These are phyloP conservation scores for Micrastur ruficollis DNA, from an alignment of 2,797 vertebrate species.

Conservation along the genomic window DNA sequence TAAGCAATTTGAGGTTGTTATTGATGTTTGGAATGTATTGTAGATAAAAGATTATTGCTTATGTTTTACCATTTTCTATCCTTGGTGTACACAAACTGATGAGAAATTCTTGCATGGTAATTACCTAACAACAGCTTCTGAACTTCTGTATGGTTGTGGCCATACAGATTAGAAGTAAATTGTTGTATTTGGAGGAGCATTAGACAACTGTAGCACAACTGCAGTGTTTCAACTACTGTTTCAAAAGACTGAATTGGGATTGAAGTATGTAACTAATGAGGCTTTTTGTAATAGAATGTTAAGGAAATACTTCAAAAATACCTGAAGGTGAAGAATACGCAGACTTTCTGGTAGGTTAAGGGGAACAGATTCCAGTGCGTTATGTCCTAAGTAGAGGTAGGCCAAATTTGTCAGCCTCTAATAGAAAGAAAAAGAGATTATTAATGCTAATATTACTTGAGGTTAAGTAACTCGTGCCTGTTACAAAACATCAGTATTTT, in stretches of 20 bases:
- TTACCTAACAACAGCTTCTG: background rate
- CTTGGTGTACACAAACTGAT: background rate
- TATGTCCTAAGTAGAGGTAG: conserved; percentile 88
- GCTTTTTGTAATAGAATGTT: background rate
- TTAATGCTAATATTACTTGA: background rate
- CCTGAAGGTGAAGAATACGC: conserved; percentile 91
- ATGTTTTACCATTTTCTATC: background rate
- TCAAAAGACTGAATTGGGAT: background rate
- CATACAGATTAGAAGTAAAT: background rate
- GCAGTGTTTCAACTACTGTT: background rate
- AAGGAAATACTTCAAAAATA: conserved; percentile 59
- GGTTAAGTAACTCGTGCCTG: background rate
- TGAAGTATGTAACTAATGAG: background rate
- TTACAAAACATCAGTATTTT: background rate
- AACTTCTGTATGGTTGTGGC: background rate
- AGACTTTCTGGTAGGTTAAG: conserved; percentile 87
- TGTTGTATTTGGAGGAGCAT: background rate
- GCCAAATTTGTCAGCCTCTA: conserved; percentile 88
- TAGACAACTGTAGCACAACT: background rate
- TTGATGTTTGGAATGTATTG: background rate
- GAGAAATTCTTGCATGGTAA: background rate
- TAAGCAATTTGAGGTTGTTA: background rate
- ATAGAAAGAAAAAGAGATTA: conserved; percentile 14
- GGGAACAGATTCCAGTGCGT: conserved; percentile 90
- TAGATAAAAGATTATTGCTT: background rate